phyloP scores from a whole-genome alignment of 2,888 invertebrate species.

The Pycnomerus fuliginosus region DNA sequence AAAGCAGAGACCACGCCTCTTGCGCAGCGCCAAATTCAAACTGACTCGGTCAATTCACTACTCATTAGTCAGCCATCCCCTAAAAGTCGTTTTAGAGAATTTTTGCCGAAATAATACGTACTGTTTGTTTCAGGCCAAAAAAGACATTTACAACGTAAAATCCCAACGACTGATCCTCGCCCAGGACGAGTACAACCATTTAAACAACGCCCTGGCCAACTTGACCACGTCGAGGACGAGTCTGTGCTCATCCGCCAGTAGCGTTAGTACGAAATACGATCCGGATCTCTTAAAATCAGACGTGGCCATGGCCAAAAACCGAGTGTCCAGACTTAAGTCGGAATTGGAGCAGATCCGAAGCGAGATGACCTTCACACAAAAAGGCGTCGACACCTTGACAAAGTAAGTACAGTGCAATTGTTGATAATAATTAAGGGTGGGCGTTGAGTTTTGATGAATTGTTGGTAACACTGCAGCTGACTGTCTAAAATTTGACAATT shows the following conservation, averaged over 20 bases:
- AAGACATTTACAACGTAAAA: slow-evolving; percentile 94
- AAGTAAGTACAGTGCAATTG: too few species aligned
- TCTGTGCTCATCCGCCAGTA: slow-evolving; percentile 84
- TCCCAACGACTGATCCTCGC: slow-evolving; percentile 90
- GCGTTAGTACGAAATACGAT: slow-evolving; percentile 89
- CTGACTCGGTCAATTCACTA: too few species aligned
- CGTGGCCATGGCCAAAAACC: slow-evolving; percentile 82
- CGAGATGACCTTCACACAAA: slow-evolving; percentile 88
- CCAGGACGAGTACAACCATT: slow-evolving; percentile 93
- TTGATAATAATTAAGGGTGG: too few species aligned
- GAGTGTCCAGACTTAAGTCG: slow-evolving; percentile 84
- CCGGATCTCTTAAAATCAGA: slow-evolving; percentile 91
- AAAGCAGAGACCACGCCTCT: too few species aligned
- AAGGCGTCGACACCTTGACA: slow-evolving; percentile 88
- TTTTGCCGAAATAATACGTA: too few species aligned
- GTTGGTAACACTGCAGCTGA: too few species aligned
- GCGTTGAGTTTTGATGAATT: too few species aligned
- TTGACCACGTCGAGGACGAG: slow-evolving; percentile 88
- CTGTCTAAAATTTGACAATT: too few species aligned
- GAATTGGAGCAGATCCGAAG: slow-evolving; percentile 89
- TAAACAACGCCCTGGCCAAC: slow-evolving; percentile 81
- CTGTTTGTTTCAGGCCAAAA: slow-evolving; percentile 75
- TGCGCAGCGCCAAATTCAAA: too few species aligned
- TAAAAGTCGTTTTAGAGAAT: too few species aligned
- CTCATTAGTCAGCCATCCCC: too few species aligned